These are phyloP conservation scores for Macrotrachela quadricornifera DNA, from an alignment of 1,140 invertebrate species.

Conservation along the genomic window DNA sequence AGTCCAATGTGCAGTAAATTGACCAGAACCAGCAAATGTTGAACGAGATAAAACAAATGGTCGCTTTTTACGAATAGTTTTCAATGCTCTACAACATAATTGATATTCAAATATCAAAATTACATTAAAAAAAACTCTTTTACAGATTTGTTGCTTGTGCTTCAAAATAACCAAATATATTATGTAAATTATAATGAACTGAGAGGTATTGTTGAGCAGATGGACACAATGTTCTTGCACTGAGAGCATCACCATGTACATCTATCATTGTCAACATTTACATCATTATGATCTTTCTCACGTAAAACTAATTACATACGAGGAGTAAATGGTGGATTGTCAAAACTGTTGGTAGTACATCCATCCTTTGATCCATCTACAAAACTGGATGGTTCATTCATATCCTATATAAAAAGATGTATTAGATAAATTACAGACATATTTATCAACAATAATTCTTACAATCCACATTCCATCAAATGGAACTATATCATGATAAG, in stretches of 20 bases:
- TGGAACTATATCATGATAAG: constrained; percentile 38
- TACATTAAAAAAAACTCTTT: constrained; percentile 21
- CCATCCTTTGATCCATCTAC: constrained; percentile 38
- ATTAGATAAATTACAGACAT: not conserved
- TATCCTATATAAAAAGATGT: constrained; percentile 16
- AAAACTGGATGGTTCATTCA: constrained; percentile 70
- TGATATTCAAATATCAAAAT: constrained; percentile 16
- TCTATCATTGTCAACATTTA: constrained; percentile 39
- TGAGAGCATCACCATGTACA: constrained; percentile 20
- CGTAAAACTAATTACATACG: constrained; percentile 1
- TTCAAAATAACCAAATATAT: constrained; percentile 42
- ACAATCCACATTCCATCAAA: constrained; percentile 45
- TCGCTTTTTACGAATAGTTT: not conserved
- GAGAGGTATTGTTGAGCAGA: constrained; percentile 44
- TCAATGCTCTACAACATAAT: too few relatives aligned
- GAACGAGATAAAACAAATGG: constrained; percentile 56
- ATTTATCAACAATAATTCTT: too few relatives aligned
- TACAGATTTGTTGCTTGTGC: constrained; percentile 30
- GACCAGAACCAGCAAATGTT: constrained; percentile 54
- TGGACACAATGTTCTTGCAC: constrained; percentile 46
- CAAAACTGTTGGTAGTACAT: constrained; percentile 37
- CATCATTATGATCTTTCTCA: constrained; percentile 14
- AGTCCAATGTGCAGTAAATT: constrained; percentile 69
- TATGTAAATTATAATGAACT: constrained; percentile 40
- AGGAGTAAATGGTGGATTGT: constrained; percentile 27